Conservation (phyloP, 2,888 invertebrate genomes). For the Tipula helvola region DNA sequence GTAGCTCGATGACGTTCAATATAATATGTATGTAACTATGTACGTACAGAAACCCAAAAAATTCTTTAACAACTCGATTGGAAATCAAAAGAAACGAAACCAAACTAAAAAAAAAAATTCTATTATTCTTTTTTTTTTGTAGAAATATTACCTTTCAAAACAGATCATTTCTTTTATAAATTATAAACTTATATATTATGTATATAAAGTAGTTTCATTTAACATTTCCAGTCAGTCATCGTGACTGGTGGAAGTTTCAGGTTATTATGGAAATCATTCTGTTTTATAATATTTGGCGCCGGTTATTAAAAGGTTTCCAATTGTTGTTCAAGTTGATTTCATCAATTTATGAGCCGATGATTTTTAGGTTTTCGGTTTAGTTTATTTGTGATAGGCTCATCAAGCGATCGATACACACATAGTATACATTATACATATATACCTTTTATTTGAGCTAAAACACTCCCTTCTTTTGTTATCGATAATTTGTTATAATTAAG, state of each 20-base stretch:
- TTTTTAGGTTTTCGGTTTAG: background rate
- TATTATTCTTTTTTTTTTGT: background rate
- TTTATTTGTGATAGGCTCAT: background rate
- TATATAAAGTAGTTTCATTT: background rate
- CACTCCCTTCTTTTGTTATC: background rate
- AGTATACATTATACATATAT: background rate
- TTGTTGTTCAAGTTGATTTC: background rate
- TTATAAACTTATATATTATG: background rate
- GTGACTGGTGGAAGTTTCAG: background rate
- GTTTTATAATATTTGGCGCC: background rate
- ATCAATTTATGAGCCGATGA: background rate
- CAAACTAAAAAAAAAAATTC: background rate
- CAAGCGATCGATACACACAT: background rate
- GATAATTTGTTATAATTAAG: background rate
- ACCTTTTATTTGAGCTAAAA: background rate
- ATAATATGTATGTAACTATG: too few species aligned
- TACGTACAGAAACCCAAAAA: background rate
- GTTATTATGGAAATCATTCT: background rate
- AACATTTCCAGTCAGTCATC: background rate
- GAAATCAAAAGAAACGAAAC: background rate
- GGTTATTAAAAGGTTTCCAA: slow-evolving; percentile 4
- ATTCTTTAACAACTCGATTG: background rate
- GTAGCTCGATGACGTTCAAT: background rate
- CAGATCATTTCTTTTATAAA: background rate
- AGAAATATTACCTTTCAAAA: background rate